phyloP scores from a whole-genome alignment of 2,888 invertebrate genomes.

The Hydropsyche betteni region DNA sequence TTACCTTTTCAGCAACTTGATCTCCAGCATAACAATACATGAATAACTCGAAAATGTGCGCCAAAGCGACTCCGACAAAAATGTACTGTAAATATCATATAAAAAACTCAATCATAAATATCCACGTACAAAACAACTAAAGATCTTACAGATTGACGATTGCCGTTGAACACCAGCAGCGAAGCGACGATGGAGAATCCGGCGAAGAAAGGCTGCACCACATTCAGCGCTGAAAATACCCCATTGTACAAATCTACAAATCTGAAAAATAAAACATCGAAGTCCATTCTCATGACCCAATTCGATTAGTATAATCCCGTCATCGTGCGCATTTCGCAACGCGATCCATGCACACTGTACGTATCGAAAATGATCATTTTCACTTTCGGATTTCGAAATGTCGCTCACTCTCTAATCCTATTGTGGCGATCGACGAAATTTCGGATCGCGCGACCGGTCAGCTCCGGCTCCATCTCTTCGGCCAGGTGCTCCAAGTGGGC shows the following conservation, averaged over 20 bases:
- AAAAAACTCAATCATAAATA: no score
- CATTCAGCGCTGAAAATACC: constrained; percentile 38
- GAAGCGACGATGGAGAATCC: constrained; percentile 49
- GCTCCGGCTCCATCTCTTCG: constrained; percentile 34
- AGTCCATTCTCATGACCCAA: no score
- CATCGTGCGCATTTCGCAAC: neutral
- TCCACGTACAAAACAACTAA: neutral
- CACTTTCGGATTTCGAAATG: neutral
- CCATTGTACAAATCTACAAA: constrained; percentile 42
- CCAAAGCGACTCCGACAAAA: constrained; percentile 46
- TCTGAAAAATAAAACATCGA: constrained; percentile 16
- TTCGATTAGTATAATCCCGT: no score
- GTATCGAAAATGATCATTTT: neutral
- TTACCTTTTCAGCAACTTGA: constrained; percentile 46
- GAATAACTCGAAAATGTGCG: constrained; percentile 49
- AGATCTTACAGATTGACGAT: constrained; percentile 45
- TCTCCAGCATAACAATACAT: constrained; percentile 50
- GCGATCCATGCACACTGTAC: neutral
- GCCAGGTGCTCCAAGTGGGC: constrained; percentile 47
- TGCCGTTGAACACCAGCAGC: constrained; percentile 46
- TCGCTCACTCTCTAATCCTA: constrained; percentile 43
- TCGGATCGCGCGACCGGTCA: constrained; percentile 4
- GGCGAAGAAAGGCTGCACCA: constrained; percentile 46
- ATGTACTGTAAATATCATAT: constrained; percentile 40
- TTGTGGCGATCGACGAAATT: constrained; percentile 47